These are phyloP conservation scores for Barypeithes pellucidus DNA, from an alignment of 2,888 invertebrate species.

Conservation along the genomic window DNA sequence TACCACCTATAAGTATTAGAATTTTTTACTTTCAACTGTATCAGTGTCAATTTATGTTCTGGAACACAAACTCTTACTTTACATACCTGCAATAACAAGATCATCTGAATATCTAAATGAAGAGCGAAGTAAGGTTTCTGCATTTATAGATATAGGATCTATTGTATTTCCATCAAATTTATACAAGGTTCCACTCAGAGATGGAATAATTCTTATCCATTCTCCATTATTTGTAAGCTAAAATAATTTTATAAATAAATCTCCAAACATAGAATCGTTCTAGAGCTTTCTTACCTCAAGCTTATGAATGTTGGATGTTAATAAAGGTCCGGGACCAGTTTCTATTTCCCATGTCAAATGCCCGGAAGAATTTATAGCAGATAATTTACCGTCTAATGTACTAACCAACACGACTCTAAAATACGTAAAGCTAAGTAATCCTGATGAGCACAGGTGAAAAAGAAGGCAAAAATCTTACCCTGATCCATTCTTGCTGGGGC, in stretches of 20 bases:
- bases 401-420: slow-evolving; percentile 82
- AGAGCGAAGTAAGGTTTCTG: slow-evolving; percentile 89
- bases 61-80: slow-evolving; percentile 5
- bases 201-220: slow-evolving; percentile 92
- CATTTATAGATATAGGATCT: slow-evolving; percentile 89
- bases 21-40: slow-evolving; percentile 21
- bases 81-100: slow-evolving; percentile 83
- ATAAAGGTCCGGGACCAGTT: slow-evolving; percentile 83
- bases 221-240: slow-evolving; percentile 88
- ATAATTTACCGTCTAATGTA: slow-evolving; percentile 91
- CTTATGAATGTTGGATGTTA: slow-evolving; percentile 92
- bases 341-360: slow-evolving; percentile 84
- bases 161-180: slow-evolving; percentile 92
- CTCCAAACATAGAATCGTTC: slow-evolving; percentile 6
- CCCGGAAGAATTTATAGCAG: slow-evolving; percentile 85
- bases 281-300: slow-evolving; percentile 78
- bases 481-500: slow-evolving; percentile 56
- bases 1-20: slow-evolving; percentile 76
- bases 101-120: slow-evolving; percentile 91
- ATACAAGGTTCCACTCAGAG: slow-evolving; percentile 92
- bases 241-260: slow-evolving; percentile 56
- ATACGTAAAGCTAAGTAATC: slow-evolving; percentile 18
- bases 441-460: background rate
- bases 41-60: slow-evolving; percentile 67
- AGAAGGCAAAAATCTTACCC: slow-evolving; percentile 54